Evolutionary conservation across 92 coral and sea anemone species (phyloP).

Genomic region (Muricea muricata): DNA sequence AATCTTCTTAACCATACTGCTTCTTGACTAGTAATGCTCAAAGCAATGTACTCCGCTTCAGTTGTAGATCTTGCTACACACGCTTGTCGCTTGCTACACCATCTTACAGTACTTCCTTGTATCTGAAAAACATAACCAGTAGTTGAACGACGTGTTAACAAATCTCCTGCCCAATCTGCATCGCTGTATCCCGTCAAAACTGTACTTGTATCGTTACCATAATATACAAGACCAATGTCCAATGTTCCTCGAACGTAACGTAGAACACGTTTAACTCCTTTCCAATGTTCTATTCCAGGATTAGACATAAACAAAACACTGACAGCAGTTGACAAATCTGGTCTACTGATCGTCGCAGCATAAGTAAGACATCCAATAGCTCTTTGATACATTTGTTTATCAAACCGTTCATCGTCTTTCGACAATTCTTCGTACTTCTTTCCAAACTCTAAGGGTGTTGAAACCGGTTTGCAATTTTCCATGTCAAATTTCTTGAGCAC

Average conservation of each 20-base stretch:
- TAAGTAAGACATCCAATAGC: conserved; percentile 30
- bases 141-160: conserved; percentile 23
- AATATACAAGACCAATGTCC: neutral
- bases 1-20: no score
- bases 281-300: conserved; percentile 18
- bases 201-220: neutral
- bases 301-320: conserved; percentile 25
- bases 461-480: conserved; percentile 37
- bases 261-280: neutral
- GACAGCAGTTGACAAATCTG: conserved; percentile 34
- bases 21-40: neutral
- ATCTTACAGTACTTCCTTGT: conserved; percentile 44
- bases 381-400: conserved; percentile 9
- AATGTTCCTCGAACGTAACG: conserved; percentile 7
- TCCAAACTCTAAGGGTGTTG: conserved; percentile 28
- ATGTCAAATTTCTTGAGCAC: conserved; percentile 30
- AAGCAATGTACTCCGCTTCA: neutral
- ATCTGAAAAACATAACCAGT: conserved; percentile 47
- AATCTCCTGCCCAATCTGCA: conserved; percentile 50
- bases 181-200: conserved; percentile 22
- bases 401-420: conserved; percentile 19
- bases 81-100: conserved; percentile 37
- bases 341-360: conserved; percentile 15
- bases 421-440: conserved; percentile 5
- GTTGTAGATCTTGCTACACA: neutral